phyloP scores from a whole-genome alignment of 2,113 vertebrate species.

The Felis chaus region DNA sequence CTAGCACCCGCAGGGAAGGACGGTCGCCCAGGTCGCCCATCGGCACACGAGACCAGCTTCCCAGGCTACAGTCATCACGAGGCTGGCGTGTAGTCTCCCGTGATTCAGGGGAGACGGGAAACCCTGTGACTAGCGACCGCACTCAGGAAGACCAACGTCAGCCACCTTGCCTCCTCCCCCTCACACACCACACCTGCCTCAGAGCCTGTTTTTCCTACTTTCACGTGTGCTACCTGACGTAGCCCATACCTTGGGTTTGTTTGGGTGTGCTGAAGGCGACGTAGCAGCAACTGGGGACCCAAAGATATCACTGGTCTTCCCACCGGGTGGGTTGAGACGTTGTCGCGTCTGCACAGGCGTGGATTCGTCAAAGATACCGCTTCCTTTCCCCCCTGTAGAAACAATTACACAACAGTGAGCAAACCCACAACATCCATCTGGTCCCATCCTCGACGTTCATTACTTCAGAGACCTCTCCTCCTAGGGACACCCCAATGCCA shows the following conservation, averaged over 20 bases:
- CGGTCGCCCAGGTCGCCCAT: accelerated
- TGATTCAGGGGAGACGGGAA: not conserved
- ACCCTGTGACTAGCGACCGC: not conserved
- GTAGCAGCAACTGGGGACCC: slow-evolving; percentile 82
- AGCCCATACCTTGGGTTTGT: slow-evolving; percentile 94
- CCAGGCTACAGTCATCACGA: not conserved
- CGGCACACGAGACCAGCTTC: not conserved
- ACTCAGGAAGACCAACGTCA: not conserved
- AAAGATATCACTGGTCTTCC: slow-evolving; percentile 90
- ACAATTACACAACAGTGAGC: not conserved
- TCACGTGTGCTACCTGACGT: not conserved
- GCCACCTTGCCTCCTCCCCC: not conserved
- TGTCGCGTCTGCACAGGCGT: slow-evolving; percentile 82
- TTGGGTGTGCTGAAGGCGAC: slow-evolving; percentile 88
- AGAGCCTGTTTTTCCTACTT: not conserved
- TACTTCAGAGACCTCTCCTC: not conserved
- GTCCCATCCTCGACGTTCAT: accelerated
- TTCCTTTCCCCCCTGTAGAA: slow-evolving; percentile 86
- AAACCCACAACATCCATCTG: no score
- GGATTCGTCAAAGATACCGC: slow-evolving; percentile 93
- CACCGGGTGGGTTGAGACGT: slow-evolving; percentile 86
- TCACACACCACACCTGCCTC: no score
- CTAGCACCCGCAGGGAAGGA: no score
- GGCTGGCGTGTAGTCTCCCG: not conserved
- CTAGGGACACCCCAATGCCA: no score